Conservation (phyloP, 2,888 invertebrate species). For the Callinectes sapidus region DNA sequence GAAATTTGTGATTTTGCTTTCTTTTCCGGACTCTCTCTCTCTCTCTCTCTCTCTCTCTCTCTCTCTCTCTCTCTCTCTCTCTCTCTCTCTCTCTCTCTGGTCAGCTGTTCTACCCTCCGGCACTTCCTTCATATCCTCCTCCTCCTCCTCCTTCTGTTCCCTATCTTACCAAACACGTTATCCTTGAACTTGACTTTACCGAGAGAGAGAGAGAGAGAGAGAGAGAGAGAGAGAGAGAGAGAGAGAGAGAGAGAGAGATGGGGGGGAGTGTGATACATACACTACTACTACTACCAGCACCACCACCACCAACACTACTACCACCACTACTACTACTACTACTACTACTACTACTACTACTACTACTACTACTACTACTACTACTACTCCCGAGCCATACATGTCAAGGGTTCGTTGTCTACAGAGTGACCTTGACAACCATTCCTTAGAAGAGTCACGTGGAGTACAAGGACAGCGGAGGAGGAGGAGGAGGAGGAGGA, state of each 20-base stretch:
- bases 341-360: neutral
- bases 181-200: neutral
- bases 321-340: neutral
- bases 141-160: neutral
- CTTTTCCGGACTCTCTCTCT: no score
- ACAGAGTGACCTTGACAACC: no score
- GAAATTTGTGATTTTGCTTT: no score
- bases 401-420: no score
- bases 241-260: neutral
- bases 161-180: neutral
- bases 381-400: no score
- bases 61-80: constrained; percentile 22
- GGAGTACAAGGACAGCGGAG: no score
- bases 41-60: constrained; percentile 15
- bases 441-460: no score
- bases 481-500: no score
- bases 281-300: neutral
- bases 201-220: neutral
- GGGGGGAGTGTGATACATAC: neutral
- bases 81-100: constrained; percentile 15
- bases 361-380: no score
- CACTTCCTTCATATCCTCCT: neutral
- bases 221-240: constrained; percentile 18
- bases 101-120: constrained; percentile 13
- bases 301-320: neutral